Conservation (phyloP, 2,888 invertebrate genomes). For the Synergus japonicus region DNA sequence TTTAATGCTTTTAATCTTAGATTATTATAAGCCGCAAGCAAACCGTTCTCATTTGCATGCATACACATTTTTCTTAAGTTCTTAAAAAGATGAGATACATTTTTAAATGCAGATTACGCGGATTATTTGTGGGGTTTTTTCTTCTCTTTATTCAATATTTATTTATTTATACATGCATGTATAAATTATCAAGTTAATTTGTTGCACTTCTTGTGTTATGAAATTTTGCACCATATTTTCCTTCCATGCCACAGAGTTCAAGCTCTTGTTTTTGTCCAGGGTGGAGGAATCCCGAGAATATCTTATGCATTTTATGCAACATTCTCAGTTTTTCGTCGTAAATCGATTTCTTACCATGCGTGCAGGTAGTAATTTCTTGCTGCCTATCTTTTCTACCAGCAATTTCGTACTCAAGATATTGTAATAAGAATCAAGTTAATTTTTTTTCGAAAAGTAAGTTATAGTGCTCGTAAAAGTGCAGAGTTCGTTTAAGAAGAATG, state of each 20-base stretch:
- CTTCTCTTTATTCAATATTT: no score
- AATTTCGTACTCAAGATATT: constrained; percentile 10
- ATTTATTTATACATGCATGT: no score
- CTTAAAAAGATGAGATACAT: background rate
- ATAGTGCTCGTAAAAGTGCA: constrained; percentile 18
- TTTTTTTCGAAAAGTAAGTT: constrained; percentile 15
- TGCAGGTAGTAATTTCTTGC: constrained; percentile 16
- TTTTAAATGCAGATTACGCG: background rate
- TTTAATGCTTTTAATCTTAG: background rate
- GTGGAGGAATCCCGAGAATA: background rate
- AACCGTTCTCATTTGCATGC: background rate
- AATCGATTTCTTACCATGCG: constrained; percentile 19
- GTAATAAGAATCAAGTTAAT: background rate
- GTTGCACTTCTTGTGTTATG: background rate
- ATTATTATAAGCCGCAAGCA: background rate
- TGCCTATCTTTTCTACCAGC: constrained; percentile 1
- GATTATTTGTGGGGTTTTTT: no score
- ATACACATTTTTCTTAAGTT: background rate
- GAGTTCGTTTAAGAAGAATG: constrained; percentile 9
- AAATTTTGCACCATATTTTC: constrained; percentile 12
- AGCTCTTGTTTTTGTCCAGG: background rate
- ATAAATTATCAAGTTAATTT: background rate
- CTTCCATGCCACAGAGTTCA: background rate
- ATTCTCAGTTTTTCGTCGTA: constrained; percentile 15
- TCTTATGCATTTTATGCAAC: background rate